Evolutionary conservation across 2,888 invertebrate genomes (phyloP).

Genomic region (Leptogaster cylindrica): DNA sequence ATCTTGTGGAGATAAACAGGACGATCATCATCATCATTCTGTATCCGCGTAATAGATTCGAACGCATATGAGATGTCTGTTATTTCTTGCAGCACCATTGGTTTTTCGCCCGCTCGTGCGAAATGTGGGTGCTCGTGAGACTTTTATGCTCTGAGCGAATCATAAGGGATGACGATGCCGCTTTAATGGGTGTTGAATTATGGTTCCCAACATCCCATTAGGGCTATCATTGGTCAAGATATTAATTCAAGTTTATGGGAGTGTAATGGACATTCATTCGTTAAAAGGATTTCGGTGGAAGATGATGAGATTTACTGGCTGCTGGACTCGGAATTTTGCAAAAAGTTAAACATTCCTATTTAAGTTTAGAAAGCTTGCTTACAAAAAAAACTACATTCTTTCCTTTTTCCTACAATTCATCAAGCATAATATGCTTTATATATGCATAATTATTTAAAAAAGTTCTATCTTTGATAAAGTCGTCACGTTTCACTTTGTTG

Average conservation of each 20-base stretch:
- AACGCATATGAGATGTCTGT: slow-evolving; percentile 27
- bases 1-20: slow-evolving; percentile 43
- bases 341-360: slow-evolving; percentile 15
- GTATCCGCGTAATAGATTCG: slow-evolving; percentile 39
- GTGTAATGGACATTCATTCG: slow-evolving; percentile 37
- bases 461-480: not conserved
- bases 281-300: slow-evolving; percentile 34
- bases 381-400: too few species aligned
- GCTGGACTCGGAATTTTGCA: not conserved
- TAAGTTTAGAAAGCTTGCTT: not conserved
- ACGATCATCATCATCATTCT: slow-evolving; percentile 44
- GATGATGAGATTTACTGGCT: slow-evolving; percentile 33
- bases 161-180: slow-evolving; percentile 23
- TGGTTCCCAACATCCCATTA: slow-evolving; percentile 31
- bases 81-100: slow-evolving; percentile 18
- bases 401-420: too few species aligned
- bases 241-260: slow-evolving; percentile 38
- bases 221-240: slow-evolving; percentile 37
- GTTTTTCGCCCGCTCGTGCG: not conserved
- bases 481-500: not conserved
- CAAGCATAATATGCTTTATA: too few species aligned
- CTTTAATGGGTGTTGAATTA: slow-evolving; percentile 37
- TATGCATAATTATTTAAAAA: too few species aligned
- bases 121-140: slow-evolving; percentile 8
- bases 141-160: slow-evolving; percentile 22